Base-by-base conservation (phyloP, 2,888 invertebrate species). In the Pristionchus exspectatus region DNA sequence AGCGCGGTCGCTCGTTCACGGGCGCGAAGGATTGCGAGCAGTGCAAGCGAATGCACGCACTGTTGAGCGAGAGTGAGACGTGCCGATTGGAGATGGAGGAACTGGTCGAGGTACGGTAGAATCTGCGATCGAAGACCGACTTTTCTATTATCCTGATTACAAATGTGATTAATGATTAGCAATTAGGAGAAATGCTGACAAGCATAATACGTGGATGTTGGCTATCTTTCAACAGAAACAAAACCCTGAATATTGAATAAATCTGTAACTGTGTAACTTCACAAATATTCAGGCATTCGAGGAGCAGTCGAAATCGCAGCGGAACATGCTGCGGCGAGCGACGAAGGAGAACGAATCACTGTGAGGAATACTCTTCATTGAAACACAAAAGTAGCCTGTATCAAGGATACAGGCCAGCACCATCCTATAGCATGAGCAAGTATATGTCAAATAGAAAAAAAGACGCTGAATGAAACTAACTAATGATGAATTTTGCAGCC, bases 341-440 rank as follows among this genome's bases (percentile, higher is more conserved):
- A 93, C 94, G 69, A 92, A 92, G 56, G 93, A 94, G 89, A 90
- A 92, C n/a, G 93, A 93, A 44, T 91, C 93, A 18, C 59, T 94
- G 94, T 94, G 90, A 89, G 91, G 5, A 50, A 21, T 89, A 30
- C 33, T 89, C 10, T 69, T 5, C 18, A 63, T 69, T 69, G 12
- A 27, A 69, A 50, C 44, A 50, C 10, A 50, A 50, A 50, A 50
- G 44, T 50, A 50, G 44, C 69, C 0, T 9, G 69, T 9, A 30
- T 2, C 21, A 27, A 30, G 69, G 10, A 30, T 27, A 69, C 1
- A 3, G 2, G 2, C 5, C 2, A 3, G 38, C 38, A 38, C 44
- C 12, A 50, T 7, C 44, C 12, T 50, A 9, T 50, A 9, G 44
- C 44, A 50, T 9, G 44, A 12, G 12, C 12, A 50, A 12, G 44